phyloP scores from a whole-genome alignment of 2,888 invertebrate species.

The Bruchidius siliquastri region DNA sequence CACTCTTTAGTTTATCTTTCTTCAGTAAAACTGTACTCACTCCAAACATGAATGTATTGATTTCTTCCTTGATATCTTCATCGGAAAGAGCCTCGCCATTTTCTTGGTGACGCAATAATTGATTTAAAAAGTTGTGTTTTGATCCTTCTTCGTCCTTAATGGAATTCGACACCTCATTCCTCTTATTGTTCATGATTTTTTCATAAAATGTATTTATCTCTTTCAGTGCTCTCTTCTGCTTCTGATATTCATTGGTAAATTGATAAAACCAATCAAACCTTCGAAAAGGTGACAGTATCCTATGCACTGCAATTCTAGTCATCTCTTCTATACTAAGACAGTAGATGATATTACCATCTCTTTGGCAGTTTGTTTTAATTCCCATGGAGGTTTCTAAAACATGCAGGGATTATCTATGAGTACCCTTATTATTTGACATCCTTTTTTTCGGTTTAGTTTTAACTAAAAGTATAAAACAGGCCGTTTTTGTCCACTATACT shows the following conservation, averaged over 20 bases:
- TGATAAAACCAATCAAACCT: conserved; percentile 49
- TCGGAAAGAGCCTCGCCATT: neutral
- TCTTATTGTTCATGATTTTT: conserved; percentile 2
- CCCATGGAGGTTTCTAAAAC: conserved; percentile 80
- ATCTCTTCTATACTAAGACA: conserved; percentile 62
- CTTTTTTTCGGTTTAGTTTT: too few species aligned
- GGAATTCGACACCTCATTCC: neutral
- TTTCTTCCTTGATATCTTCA: conserved; percentile 9
- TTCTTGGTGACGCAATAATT: conserved; percentile 1
- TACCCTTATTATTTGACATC: too few species aligned
- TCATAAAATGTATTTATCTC: conserved; percentile 5
- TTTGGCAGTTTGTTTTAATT: conserved; percentile 65
- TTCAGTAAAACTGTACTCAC: conserved; percentile 6
- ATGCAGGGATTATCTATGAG: neutral
- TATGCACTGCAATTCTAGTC: conserved; percentile 27
- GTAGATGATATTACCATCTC: conserved; percentile 62
- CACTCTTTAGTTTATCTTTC: too few species aligned
- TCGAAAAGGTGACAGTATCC: conserved; percentile 46
- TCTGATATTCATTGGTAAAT: conserved; percentile 55
- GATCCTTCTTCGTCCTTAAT: neutral
- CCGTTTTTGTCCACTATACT: too few species aligned
- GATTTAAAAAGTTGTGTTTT: conserved; percentile 9
- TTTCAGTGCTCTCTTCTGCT: conserved; percentile 44
- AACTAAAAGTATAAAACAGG: too few species aligned
- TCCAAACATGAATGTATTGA: conserved; percentile 12